Evolutionary conservation across 2,888 invertebrate species (phyloP).

Genomic region (Dynastes tityus): DNA sequence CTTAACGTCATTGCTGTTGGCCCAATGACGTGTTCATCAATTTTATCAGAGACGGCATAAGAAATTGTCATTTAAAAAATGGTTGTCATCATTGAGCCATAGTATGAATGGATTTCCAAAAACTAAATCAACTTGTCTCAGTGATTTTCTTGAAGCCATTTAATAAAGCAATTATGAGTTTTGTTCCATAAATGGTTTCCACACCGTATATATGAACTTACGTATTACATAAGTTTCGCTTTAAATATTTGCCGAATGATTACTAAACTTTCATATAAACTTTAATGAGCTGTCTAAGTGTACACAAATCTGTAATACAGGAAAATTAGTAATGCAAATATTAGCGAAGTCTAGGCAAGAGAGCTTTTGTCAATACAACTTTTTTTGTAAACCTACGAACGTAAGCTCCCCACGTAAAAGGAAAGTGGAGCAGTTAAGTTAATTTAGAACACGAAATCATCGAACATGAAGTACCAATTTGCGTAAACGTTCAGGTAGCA

Average conservation of each 20-base stretch:
- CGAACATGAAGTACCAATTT: constrained; percentile 56
- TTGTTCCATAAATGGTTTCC: too few relatives aligned
- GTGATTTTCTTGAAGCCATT: too few relatives aligned
- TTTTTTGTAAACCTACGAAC: neutral
- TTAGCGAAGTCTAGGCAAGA: neutral
- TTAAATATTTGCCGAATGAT: neutral
- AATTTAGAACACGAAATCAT: constrained; percentile 51
- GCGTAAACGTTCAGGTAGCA: constrained; percentile 53
- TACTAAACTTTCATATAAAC: neutral
- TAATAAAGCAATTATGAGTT: too few relatives aligned
- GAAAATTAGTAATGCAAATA: neutral
- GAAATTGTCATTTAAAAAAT: too few relatives aligned
- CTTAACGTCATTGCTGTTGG: too few relatives aligned
- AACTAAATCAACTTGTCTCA: too few relatives aligned
- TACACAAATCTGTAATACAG: too few relatives aligned
- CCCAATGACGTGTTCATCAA: too few relatives aligned
- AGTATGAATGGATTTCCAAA: too few relatives aligned
- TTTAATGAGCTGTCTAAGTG: constrained; percentile 5
- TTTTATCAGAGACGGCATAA: too few relatives aligned
- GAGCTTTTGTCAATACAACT: neutral
- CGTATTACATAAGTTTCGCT: neutral
- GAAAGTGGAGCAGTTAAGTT: constrained; percentile 31
- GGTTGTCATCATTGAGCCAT: too few relatives aligned
- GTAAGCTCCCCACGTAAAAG: neutral
- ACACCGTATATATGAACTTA: too few relatives aligned